Conservation (phyloP, 2,113 vertebrate genomes). For the Stomatorhinus ivindoensis region DNA sequence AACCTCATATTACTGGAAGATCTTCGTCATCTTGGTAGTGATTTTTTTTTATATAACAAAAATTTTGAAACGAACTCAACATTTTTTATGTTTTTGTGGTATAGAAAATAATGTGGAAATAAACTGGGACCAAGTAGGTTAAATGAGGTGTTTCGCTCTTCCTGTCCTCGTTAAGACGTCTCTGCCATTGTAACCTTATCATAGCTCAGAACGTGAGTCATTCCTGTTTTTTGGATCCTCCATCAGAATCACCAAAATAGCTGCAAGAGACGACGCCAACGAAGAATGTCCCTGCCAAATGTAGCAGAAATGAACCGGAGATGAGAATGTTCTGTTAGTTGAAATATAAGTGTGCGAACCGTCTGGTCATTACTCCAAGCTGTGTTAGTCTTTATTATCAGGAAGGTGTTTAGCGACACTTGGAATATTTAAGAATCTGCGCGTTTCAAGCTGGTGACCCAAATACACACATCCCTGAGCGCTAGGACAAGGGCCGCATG, state of each 20-base stretch:
- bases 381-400: background rate
- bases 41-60: background rate
- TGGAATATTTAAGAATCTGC: background rate
- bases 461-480: constrained; percentile 1
- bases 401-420: background rate
- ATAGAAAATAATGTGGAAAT: background rate
- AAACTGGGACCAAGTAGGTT: background rate
- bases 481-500: background rate
- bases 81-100: background rate
- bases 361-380: background rate
- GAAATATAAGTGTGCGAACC: background rate
- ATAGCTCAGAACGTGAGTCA: background rate
- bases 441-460: background rate
- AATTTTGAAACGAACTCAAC: background rate
- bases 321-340: background rate
- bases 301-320: background rate
- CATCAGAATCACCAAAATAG: constrained; percentile 16
- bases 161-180: background rate
- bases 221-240: background rate
- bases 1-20: background rate
- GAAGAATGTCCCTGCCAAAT: background rate
- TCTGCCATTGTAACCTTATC: background rate
- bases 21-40: background rate
- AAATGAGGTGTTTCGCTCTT: background rate
- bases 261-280: background rate